Conservation (phyloP, 2,888 invertebrate genomes). For the Quadroppia sp. region DNA sequence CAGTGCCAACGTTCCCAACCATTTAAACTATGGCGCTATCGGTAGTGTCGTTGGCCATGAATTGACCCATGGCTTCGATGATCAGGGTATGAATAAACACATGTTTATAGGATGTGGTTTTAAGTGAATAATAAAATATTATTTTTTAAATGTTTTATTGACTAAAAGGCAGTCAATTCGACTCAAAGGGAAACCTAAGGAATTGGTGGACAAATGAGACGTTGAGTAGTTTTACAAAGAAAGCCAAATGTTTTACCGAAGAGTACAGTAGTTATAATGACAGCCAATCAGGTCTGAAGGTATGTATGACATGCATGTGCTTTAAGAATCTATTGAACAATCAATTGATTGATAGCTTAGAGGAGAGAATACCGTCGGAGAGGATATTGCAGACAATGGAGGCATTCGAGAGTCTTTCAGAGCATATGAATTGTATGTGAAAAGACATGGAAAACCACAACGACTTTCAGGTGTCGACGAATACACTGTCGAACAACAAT, state of each 20-base stretch:
- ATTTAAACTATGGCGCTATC: slow-evolving; percentile 42
- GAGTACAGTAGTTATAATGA: slow-evolving; percentile 49
- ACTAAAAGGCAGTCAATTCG: slow-evolving; percentile 58
- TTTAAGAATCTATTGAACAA: too few relatives aligned
- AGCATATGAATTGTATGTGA: slow-evolving; percentile 61
- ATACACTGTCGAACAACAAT: slow-evolving; percentile 49
- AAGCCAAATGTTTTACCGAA: slow-evolving; percentile 49
- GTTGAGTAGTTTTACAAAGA: slow-evolving; percentile 46
- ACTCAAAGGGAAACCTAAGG: slow-evolving; percentile 48
- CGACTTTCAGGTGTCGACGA: slow-evolving; percentile 7
- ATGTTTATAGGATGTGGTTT: too few relatives aligned
- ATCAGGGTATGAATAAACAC: slow-evolving; percentile 60
- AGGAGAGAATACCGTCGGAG: slow-evolving; percentile 77
- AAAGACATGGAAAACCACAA: slow-evolving; percentile 4
- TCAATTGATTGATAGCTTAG: too few relatives aligned
- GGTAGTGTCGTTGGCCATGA: slow-evolving; percentile 76
- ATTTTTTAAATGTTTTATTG: neutral
- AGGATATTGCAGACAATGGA: slow-evolving; percentile 84
- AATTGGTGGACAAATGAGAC: slow-evolving; percentile 49
- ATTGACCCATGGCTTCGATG: slow-evolving; percentile 85
- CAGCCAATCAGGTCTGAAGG: too few relatives aligned
- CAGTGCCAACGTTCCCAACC: too few relatives aligned
- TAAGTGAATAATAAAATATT: neutral
- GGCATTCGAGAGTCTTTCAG: slow-evolving; percentile 66
- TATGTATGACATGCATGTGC: too few relatives aligned